phyloP scores from a whole-genome alignment of 2,888 invertebrate genomes.

The Synanthedon formicaeformis region DNA sequence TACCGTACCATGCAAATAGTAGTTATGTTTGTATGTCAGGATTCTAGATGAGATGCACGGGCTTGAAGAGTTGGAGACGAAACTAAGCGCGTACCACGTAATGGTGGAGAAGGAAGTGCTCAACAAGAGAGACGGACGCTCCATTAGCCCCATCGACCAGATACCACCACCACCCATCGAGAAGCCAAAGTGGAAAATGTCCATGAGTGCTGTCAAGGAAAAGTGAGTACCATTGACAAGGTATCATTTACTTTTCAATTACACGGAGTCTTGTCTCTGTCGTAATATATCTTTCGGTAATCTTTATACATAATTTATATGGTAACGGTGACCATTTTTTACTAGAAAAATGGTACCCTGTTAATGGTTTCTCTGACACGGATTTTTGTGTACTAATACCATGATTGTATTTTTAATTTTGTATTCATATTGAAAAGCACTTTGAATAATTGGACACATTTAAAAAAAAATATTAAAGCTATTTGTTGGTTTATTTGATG shows the following conservation, averaged over 20 bases:
- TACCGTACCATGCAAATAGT: too few relatives aligned
- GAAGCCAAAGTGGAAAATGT: conserved; percentile 78
- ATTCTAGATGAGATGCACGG: conserved; percentile 78
- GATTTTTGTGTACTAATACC: too few relatives aligned
- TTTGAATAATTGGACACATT: too few relatives aligned
- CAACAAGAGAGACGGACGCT: conserved; percentile 60
- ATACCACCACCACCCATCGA: conserved; percentile 63
- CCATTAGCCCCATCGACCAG: conserved; percentile 56
- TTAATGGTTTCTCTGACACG: too few relatives aligned
- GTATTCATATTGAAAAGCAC: too few relatives aligned
- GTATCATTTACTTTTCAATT: too few relatives aligned
- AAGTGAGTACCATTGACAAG: conserved; percentile 33
- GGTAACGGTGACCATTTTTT: background rate
- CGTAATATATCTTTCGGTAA: background rate
- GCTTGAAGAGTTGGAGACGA: conserved; percentile 80
- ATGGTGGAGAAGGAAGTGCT: conserved; percentile 76
- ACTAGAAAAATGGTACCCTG: too few relatives aligned
- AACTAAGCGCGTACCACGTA: conserved; percentile 82
- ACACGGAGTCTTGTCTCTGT: background rate
- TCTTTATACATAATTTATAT: background rate
- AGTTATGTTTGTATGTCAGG: conserved; percentile 30
- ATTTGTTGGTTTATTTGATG: too few relatives aligned
- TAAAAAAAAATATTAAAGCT: too few relatives aligned
- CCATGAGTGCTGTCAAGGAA: conserved; percentile 71
- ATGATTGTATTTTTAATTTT: too few relatives aligned